Evolutionary conservation across 2,797 vertebrate genomes (phyloP).

Genomic region (Galagoides demidoff): DNA sequence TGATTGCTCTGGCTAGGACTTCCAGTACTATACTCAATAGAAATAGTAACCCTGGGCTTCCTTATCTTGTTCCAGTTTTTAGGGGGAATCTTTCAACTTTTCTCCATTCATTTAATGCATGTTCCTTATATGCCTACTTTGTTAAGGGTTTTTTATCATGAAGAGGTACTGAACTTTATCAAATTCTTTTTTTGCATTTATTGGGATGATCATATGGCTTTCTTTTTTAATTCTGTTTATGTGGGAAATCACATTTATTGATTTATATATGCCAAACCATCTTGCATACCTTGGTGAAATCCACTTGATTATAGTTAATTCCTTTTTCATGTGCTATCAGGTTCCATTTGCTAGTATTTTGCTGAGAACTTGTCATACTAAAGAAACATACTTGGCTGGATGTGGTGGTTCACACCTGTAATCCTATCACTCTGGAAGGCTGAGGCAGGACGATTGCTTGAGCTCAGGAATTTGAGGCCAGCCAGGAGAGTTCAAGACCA

Average conservation of each 20-base stretch:
- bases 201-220: background rate
- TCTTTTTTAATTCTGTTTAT: background rate
- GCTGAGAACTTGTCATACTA: background rate
- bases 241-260: background rate
- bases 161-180: background rate
- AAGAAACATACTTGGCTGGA: background rate
- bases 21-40: background rate
- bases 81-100: background rate
- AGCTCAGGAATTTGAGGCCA: too few relatives aligned
- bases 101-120: background rate
- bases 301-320: background rate
- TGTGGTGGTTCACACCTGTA: too few relatives aligned
- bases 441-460: too few relatives aligned
- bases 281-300: background rate
- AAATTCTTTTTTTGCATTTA: background rate
- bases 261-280: background rate
- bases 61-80: background rate
- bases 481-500: too few relatives aligned
- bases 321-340: background rate
- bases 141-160: background rate
- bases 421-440: too few relatives aligned
- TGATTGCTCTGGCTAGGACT: background rate
- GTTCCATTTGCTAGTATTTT: background rate
- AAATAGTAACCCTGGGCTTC: background rate
- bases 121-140: background rate